A percentile compares a stretch with the other conserved stretches of the same genome.
phyloP scores from a whole-genome alignment of 2,113 vertebrate species.

The Brachionichthys hirsutus region DNA sequence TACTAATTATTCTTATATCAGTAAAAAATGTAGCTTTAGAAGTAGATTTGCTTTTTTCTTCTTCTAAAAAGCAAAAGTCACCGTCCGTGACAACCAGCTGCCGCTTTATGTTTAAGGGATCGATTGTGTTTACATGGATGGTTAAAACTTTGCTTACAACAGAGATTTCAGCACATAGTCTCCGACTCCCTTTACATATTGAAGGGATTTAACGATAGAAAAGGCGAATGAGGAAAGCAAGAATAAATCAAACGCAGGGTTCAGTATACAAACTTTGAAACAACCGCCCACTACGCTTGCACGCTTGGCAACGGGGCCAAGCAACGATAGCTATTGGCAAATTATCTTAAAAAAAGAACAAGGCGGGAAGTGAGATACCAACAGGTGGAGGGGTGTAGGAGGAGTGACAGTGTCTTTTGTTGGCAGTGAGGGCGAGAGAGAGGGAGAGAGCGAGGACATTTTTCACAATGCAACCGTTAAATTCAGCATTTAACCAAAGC shows the following conservation, averaged over 20 bases:
- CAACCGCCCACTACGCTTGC: conserved; percentile 23
- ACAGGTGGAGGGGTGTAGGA: conserved; percentile 69
- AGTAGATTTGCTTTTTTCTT: no score
- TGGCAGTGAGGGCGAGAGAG: conserved; percentile 13
- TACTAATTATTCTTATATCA: no score
- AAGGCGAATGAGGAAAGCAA: not conserved
- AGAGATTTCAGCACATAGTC: not conserved
- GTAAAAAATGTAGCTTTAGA: no score
- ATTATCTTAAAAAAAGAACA: conserved; percentile 49
- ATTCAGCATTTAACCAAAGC: conserved; percentile 46
- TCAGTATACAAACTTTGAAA: conserved; percentile 13
- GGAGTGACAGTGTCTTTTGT: conserved; percentile 60
- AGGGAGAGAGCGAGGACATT: conserved; percentile 14
- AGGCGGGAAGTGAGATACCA: conserved; percentile 58
- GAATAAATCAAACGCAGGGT: not conserved
- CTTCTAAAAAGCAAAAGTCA: no score
- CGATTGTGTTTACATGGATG: no score
- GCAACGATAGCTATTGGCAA: conserved; percentile 28
- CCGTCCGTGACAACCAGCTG: no score
- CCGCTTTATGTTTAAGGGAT: no score
- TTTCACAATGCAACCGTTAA: conserved; percentile 34
- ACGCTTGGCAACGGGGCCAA: conserved; percentile 26
- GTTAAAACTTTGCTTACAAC: not conserved
- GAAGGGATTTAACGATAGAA: not conserved
- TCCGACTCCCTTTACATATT: not conserved